phyloP scores from a whole-genome alignment of 2,113 vertebrate species.

The Nestor notabilis region DNA sequence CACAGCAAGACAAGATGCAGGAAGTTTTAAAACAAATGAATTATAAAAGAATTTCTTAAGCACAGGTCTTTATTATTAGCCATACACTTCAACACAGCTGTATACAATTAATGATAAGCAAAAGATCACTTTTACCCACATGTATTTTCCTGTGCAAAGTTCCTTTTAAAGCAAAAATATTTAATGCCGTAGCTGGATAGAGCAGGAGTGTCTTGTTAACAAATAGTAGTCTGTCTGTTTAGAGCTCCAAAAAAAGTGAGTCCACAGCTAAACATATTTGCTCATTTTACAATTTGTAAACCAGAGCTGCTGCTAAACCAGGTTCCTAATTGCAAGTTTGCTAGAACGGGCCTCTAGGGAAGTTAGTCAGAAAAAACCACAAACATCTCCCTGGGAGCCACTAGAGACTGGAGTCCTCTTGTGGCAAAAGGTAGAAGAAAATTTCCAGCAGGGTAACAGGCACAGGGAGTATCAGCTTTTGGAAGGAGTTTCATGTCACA shows the following conservation, averaged over 20 bases:
- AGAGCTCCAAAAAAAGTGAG: neutral
- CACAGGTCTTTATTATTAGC: neutral
- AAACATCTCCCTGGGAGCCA: neutral
- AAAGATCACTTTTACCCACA: neutral
- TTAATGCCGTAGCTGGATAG: neutral
- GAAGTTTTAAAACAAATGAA: slow-evolving; percentile 1
- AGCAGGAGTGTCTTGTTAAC: neutral
- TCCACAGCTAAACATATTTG: neutral
- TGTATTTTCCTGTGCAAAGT: neutral
- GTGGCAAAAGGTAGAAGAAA: slow-evolving; percentile 18
- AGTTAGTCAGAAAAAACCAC: slow-evolving; percentile 8
- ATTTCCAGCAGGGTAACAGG: neutral
- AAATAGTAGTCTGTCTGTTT: neutral
- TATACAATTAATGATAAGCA: neutral
- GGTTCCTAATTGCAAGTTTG: slow-evolving; percentile 33
- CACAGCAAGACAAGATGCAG: neutral
- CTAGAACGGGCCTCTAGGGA: neutral
- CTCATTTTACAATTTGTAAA: slow-evolving; percentile 31
- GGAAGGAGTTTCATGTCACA: neutral
- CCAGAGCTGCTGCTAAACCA: slow-evolving; percentile 30
- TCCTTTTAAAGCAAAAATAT: neutral
- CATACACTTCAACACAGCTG: neutral
- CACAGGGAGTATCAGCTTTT: neutral
- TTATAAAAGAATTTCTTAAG: neutral
- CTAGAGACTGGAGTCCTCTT: neutral